Base-by-base conservation (phyloP, 2,888 invertebrate species). In the Sphinx pinastri region DNA sequence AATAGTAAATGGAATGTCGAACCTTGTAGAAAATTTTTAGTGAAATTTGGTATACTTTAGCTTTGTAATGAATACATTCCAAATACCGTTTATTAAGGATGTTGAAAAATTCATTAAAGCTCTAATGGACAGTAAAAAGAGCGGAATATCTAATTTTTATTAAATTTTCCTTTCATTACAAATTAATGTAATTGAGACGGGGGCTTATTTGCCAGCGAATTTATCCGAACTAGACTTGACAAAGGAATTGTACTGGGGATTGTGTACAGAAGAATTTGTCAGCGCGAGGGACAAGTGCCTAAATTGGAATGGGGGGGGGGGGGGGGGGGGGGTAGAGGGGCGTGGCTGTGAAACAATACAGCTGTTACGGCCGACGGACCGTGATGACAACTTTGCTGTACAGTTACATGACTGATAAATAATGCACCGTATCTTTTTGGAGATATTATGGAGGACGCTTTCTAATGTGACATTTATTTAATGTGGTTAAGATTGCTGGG, bases 101-200 rank as follows among this genome's bases (percentile, higher is more conserved):
- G 19, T n/a, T 47, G 12, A 13, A 63, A 63, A 19, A 49, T 49
- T 63, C 12, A 49, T 63, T 19, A 63, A 63, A 63, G 63, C 63
- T 49, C 47, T 49, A 49, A 63, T 63, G 49, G 49, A 63, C 13
- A 13, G 47, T 49, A 49, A 49, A 63, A 60, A 16, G 14, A 63
- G 47, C 63, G 19, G 19, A 7, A 49, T 19, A 25, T n/a, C 11
- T 63, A 19, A 63, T 49, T 49, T 63, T 19, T 25, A 49, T 63
- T 49, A 63, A 63, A 49, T 63, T 58, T 14, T 11, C 13, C 16
- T 47, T 16, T 16, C 25, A 63, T 63, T 63, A 63, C 12, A 63
- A 63, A 49, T 63, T 49, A 63, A 63, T 63, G 19, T 49, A 63
- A 49, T 60, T 63, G 49, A 63, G 63, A 63, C 63, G 63, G 63